A percentile compares a stretch with the other conserved stretches of the same genome.
Conservation (phyloP, 2,113 vertebrate genomes). For the Myotis yumanensis region DNA sequence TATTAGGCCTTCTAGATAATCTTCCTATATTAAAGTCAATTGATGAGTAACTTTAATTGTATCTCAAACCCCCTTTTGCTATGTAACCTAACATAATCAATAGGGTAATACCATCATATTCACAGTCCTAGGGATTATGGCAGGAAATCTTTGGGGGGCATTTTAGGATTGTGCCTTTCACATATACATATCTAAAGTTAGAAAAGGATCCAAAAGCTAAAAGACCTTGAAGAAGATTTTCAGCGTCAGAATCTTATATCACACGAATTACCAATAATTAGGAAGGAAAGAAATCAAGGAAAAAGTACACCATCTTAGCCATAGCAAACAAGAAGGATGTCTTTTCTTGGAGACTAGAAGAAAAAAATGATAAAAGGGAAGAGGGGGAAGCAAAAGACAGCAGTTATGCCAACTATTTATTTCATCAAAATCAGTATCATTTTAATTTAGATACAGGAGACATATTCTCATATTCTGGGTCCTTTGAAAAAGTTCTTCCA, state of each 20-base stretch:
- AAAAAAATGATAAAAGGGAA: neutral
- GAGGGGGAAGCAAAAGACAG: constrained; percentile 21
- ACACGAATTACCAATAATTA: constrained; percentile 5
- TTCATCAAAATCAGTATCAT: constrained; percentile 59
- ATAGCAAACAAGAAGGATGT: neutral
- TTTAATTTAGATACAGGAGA: constrained; percentile 67
- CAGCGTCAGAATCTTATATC: constrained; percentile 8
- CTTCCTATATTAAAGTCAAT: neutral
- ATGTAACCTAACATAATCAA: neutral
- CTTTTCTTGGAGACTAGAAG: constrained; percentile 5
- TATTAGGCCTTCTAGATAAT: neutral
- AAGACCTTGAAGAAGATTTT: neutral
- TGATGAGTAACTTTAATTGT: neutral
- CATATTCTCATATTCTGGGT: constrained; percentile 54
- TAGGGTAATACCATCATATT: neutral
- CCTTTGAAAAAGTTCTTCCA: constrained; percentile 64
- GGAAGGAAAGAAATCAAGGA: constrained; percentile 12
- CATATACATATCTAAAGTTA: constrained; percentile 17
- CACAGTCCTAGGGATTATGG: neutral
- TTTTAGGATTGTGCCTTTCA: neutral
- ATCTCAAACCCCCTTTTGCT: constrained; percentile 28
- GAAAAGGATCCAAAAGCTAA: neutral
- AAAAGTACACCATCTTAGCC: neutral
- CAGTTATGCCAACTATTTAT: constrained; percentile 58
- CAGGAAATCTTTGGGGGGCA: neutral